Base-by-base conservation (phyloP, 1,140 invertebrate genomes). In the Drosophila jambulina region DNA sequence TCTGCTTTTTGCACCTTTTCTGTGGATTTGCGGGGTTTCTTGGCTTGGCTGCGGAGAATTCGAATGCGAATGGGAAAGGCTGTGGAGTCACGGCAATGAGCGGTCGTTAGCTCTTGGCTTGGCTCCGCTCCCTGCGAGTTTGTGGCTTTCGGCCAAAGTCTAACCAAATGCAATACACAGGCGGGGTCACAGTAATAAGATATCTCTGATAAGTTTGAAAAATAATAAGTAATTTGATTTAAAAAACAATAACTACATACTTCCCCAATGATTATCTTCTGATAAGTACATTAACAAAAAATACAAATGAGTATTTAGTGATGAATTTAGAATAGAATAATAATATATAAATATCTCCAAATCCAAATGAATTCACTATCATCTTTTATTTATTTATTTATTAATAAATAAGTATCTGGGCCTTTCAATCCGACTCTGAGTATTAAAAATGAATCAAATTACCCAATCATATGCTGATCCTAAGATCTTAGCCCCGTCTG, bases 61-160 rank as follows among this genome's bases (percentile, higher is more conserved):
- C 42, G 63, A 65, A 65, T 29, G 25, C 38, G 68, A 71, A 67
- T 63, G 60, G 38, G 56, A 67, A 69, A 64, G 64, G 54, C 61
- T 67, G 75, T 45, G 75, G 67, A 82, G 80, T 82, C 80, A 82
- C 67, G 81, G 64, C 81, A 76, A 48, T 63, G 49, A 61, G 77
- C 77, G 81, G 81, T 84, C 81, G 81, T 84, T 83, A 80, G 65
- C 81, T 76, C 78, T 76, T 76, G 60, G 53, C 61, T 54, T 54
- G 51, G 19, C 51, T 36, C 32, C 32, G 21, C 51, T 54, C 51
- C 51, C 51, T 36, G 51, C 29, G 32, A 67, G 36, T 29, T 36
- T 40, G 53, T 58, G 68, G 80, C 78, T 81, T 65, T 29, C 3
- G 34, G 67, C 67, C 69, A 36, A 45, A 72, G 67, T 72, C 69